A percentile compares a stretch with the other conserved stretches of the same genome.
These are phyloP conservation scores for Trichonephila inaurata DNA, from an alignment of 1,140 invertebrate species.

Conservation along the genomic window DNA sequence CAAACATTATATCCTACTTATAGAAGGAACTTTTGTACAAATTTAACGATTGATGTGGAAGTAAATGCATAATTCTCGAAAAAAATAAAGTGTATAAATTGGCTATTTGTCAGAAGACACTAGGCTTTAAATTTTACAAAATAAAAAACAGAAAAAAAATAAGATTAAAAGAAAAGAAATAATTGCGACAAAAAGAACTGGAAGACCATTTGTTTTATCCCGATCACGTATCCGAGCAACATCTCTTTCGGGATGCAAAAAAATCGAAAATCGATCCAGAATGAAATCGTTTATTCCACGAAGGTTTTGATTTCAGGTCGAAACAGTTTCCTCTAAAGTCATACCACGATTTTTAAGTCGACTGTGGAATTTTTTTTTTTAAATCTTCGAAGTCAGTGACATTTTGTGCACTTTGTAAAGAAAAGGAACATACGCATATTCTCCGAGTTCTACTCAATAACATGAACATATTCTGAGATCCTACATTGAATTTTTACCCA, in stretches of 20 bases:
- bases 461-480: neutral
- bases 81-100: neutral
- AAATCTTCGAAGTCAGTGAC: neutral
- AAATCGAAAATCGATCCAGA: conserved; percentile 26
- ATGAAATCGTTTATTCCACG: conserved; percentile 26
- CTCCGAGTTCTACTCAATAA: neutral
- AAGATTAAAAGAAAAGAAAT: neutral
- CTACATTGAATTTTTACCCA: neutral
- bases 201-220: neutral
- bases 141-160: neutral
- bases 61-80: no score
- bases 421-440: neutral
- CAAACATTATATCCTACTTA: no score
- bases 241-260: conserved; percentile 3
- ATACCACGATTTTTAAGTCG: neutral
- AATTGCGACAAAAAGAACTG: neutral
- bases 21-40: no score
- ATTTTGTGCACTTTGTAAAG: neutral
- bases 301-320: conserved; percentile 32
- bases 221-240: conserved; percentile 5
- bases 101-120: neutral
- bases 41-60: no score
- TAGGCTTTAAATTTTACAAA: neutral
- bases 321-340: neutral
- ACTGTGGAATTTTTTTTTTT: neutral